Evolutionary conservation across 2,888 invertebrate genomes (phyloP), one percentile per base, ranked within the genome.

Genomic region (Nymphalis polychloros): DNA sequence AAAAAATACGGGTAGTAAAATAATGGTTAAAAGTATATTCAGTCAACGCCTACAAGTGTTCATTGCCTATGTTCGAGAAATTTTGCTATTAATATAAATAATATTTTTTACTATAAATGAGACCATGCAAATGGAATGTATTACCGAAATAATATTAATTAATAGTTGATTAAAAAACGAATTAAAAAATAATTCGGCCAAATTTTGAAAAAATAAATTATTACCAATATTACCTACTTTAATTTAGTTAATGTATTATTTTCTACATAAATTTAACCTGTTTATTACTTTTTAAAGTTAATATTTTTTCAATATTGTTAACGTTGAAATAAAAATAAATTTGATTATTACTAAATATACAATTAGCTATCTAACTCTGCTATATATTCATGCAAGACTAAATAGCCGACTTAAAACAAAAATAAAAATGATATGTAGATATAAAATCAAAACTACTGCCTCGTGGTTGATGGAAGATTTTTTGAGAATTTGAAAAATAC

Each of bases 51-150:
- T 41, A 13, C 13, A 41, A 10, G 13, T 41, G 13, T 41, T 41
- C 13, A 41, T 13, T 8, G 35, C 35, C 10, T 10, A 35, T 35
- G 35, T 35, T 41, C 35, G 35, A 41, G 13, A 4, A 41, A 41
- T 41, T 41, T 41, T 41, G 13, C 41, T 41, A 41, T 13, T 41
- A 41, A 10, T 41, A 41, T 13, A 41, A 31, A 41, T 41, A 13
- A 13, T 41, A 13, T 41, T 41, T 41, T n/a, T 41, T 41, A 41
- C 1, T 41, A 41, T 13, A 13, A 41, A 2, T 57, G 57, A 57
- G 57, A 57, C 57, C 57, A 57, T 41, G 41, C 7, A 57, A 6
- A 8, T 55, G 57, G 57, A 57, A 57, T 57, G 57, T 57, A 8
- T 19, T n/a, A 13, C 13, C 57, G n/a, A 41, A 41, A 57, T 57